Conservation (phyloP, 2,888 invertebrate species). For the Anthrax anthrax region DNA sequence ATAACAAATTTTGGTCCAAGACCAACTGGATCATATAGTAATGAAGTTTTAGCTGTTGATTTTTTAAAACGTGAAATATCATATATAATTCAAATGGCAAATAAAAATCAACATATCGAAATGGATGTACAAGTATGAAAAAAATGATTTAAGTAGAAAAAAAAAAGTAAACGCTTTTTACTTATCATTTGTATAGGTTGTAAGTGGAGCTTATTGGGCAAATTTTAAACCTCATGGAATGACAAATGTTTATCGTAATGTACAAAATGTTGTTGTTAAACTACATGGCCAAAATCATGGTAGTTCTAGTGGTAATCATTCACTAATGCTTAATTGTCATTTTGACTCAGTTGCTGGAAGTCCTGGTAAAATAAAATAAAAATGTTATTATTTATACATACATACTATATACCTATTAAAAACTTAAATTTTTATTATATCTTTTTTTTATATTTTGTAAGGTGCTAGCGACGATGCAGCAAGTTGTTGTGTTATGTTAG, state of each 20-base stretch:
- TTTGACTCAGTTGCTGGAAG: conserved; percentile 80
- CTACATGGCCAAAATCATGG: conserved; percentile 42
- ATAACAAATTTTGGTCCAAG: conserved; percentile 47
- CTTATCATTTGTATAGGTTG: too few species aligned
- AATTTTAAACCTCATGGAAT: conserved; percentile 58
- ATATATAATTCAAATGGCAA: conserved; percentile 37
- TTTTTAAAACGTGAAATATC: conserved; percentile 42
- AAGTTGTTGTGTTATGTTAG: conserved; percentile 49
- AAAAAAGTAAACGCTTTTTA: too few species aligned
- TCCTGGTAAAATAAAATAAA: conserved; percentile 48
- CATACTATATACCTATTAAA: background rate
- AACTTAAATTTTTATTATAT: background rate
- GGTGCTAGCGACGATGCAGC: conserved; percentile 28
- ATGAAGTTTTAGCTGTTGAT: conserved; percentile 56
- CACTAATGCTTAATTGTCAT: conserved; percentile 79
- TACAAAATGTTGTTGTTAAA: conserved; percentile 66
- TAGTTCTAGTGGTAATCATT: conserved; percentile 35
- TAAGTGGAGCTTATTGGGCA: conserved; percentile 59
- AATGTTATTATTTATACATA: background rate
- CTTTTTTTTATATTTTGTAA: background rate
- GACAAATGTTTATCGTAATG: conserved; percentile 69
- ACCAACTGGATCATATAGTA: conserved; percentile 62
- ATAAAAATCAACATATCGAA: conserved; percentile 42
- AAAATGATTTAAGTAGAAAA: background rate
- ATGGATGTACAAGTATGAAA: conserved; percentile 45